Evolutionary conservation across 1,140 invertebrate genomes (phyloP).

Genomic region (Uloborus diversus): DNA sequence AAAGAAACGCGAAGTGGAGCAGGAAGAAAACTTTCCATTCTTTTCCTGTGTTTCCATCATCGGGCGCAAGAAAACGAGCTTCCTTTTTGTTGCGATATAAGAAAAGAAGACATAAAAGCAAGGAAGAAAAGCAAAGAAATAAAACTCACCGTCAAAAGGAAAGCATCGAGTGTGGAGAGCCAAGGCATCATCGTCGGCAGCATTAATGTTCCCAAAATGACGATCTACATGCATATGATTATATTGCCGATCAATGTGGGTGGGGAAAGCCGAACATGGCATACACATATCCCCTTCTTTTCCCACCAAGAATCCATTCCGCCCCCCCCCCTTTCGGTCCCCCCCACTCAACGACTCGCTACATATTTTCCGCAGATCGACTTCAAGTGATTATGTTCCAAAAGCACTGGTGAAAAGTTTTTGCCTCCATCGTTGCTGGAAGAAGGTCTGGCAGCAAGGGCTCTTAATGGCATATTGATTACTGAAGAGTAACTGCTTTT

Average conservation of each 20-base stretch:
- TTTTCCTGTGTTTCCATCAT: slow-evolving; percentile 33
- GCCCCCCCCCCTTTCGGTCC: not conserved
- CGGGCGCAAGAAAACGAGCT: slow-evolving; percentile 32
- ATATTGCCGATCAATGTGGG: slow-evolving; percentile 53
- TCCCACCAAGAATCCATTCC: not conserved
- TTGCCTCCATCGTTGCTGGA: slow-evolving; percentile 22
- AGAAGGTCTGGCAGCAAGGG: not conserved
- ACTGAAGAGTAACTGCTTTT: slow-evolving; percentile 57
- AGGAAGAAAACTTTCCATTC: not conserved
- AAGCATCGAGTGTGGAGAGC: slow-evolving; percentile 40
- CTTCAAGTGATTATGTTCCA: slow-evolving; percentile 55
- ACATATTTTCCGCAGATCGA: slow-evolving; percentile 58
- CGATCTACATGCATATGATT: slow-evolving; percentile 56
- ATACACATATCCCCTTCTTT: slow-evolving; percentile 19
- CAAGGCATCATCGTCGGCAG: slow-evolving; percentile 27
- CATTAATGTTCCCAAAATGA: slow-evolving; percentile 53
- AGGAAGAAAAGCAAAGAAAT: slow-evolving; percentile 21
- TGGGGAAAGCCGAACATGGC: slow-evolving; percentile 11
- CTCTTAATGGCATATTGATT: slow-evolving; percentile 58
- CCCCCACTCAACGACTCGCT: slow-evolving; percentile 34
- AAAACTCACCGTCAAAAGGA: slow-evolving; percentile 36
- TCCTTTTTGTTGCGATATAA: slow-evolving; percentile 39
- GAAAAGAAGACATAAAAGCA: slow-evolving; percentile 51
- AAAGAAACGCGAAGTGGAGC: slow-evolving; percentile 13
- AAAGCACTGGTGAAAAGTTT: slow-evolving; percentile 51